Percentiles rank a stretch among this genome's conserved stretches.
phyloP scores from a whole-genome alignment of 2,888 invertebrate species.

The Isotomurus palustris region DNA sequence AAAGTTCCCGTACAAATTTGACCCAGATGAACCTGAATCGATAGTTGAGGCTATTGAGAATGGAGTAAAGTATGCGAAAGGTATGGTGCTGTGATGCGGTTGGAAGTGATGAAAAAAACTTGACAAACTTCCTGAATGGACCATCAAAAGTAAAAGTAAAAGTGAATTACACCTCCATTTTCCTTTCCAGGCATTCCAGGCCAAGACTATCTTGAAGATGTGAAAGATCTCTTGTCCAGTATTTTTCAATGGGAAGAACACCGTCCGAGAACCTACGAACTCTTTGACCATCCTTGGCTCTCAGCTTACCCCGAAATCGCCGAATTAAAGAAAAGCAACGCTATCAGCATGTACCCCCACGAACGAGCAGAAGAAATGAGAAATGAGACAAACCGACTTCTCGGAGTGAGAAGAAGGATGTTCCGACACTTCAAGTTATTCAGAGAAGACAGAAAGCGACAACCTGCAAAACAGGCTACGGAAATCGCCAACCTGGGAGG shows the following conservation, averaged over 20 bases:
- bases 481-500: conserved; percentile 6
- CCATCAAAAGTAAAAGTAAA: too few relatives aligned
- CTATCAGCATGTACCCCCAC: conserved; percentile 19
- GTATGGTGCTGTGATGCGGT: background rate
- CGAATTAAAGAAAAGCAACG: conserved; percentile 16
- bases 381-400: conserved; percentile 16
- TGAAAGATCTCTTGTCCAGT: background rate
- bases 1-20: conserved; percentile 21
- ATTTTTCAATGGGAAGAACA: conserved; percentile 7
- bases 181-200: too few relatives aligned
- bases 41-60: conserved; percentile 8
- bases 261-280: conserved; percentile 2
- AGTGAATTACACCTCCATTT: too few relatives aligned
- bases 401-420: conserved; percentile 14
- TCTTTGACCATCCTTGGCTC: conserved; percentile 5
- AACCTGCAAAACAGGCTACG: conserved; percentile 17
- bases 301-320: background rate
- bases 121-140: too few relatives aligned
- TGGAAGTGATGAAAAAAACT: background rate
- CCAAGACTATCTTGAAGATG: background rate
- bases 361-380: conserved; percentile 18
- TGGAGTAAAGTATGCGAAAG: conserved; percentile 8
- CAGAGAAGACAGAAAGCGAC: conserved; percentile 19
- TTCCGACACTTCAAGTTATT: conserved; percentile 21
- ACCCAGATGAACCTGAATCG: conserved; percentile 5